Evolutionary conservation across 2,888 invertebrate species (phyloP).

Genomic region (Hesperia comma): DNA sequence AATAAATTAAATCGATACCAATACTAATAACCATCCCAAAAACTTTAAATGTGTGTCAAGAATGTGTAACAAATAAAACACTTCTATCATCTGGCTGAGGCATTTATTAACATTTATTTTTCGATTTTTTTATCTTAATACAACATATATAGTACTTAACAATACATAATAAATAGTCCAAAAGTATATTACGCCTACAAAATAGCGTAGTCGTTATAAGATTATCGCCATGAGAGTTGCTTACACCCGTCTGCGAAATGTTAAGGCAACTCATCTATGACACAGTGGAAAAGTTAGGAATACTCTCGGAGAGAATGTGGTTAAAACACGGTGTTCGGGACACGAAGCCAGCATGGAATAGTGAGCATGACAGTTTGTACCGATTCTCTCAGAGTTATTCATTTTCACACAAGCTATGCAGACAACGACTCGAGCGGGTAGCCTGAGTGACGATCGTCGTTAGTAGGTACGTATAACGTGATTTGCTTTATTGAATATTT

Average conservation of each 20-base stretch:
- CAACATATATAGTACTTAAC: conserved; percentile 85
- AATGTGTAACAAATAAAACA: conserved; percentile 57
- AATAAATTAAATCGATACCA: too few species aligned
- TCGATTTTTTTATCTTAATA: conserved; percentile 81
- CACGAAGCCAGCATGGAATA: conserved; percentile 17
- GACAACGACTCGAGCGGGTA: conserved; percentile 49
- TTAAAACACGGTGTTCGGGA: conserved; percentile 29
- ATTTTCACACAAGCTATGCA: conserved; percentile 54
- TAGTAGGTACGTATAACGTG: conserved; percentile 24
- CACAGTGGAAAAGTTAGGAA: conserved; percentile 68
- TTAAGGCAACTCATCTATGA: conserved; percentile 75
- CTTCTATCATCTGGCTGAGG: conserved; percentile 79
- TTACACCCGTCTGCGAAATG: conserved; percentile 66
- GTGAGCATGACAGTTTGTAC: conserved; percentile 33
- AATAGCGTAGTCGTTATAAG: conserved; percentile 84
- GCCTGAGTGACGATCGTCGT: conserved; percentile 35
- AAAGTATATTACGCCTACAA: conserved; percentile 85
- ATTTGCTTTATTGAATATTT: conserved; percentile 30
- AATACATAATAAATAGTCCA: conserved; percentile 85
- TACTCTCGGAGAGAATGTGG: conserved; percentile 64
- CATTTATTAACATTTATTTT: conserved; percentile 85
- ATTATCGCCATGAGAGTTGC: conserved; percentile 82
- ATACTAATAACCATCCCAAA: too few species aligned
- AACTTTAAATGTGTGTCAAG: not conserved
- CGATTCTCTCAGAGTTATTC: conserved; percentile 51